Conservation (phyloP, 2,888 invertebrate species). For the Aleiodes leptofemur region DNA sequence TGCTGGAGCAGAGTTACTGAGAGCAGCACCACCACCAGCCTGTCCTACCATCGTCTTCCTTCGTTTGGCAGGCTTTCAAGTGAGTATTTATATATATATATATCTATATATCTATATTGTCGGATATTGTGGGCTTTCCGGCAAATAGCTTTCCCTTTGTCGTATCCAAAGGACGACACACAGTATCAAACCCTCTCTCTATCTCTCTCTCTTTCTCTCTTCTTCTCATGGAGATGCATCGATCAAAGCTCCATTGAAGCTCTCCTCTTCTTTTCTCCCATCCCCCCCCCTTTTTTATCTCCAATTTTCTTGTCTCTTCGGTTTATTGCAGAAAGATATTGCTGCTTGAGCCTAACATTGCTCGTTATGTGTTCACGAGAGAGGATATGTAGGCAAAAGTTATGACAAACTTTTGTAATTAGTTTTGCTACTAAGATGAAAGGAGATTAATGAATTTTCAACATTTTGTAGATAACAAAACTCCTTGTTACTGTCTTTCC, state of each 20-base stretch:
- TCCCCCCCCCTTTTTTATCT: neutral
- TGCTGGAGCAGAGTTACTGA: conserved; percentile 71
- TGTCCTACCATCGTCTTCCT: conserved; percentile 76
- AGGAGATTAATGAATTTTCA: too few species aligned
- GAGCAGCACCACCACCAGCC: conserved; percentile 73
- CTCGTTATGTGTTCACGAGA: too few species aligned
- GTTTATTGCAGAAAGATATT: neutral
- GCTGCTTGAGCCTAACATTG: too few species aligned
- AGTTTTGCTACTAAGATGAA: too few species aligned
- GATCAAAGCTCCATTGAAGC: conserved; percentile 9
- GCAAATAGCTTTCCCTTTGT: conserved; percentile 23
- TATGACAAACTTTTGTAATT: too few species aligned
- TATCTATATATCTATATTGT: neutral
- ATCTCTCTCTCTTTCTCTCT: too few species aligned
- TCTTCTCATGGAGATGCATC: neutral
- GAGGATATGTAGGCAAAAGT: too few species aligned
- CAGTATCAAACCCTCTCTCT: neutral
- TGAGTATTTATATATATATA: conserved; percentile 58
- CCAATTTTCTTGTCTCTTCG: neutral
- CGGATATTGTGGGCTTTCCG: conserved; percentile 2
- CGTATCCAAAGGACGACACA: neutral
- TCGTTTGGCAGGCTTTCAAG: conserved; percentile 76
- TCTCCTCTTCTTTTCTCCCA: neutral
- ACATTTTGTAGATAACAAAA: too few species aligned
- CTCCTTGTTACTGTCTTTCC: too few species aligned